Evolutionary conservation across 2,113 vertebrate genomes (phyloP), one percentile per base, ranked within the genome.

Genomic region (Sclerurus mexicanus): DNA sequence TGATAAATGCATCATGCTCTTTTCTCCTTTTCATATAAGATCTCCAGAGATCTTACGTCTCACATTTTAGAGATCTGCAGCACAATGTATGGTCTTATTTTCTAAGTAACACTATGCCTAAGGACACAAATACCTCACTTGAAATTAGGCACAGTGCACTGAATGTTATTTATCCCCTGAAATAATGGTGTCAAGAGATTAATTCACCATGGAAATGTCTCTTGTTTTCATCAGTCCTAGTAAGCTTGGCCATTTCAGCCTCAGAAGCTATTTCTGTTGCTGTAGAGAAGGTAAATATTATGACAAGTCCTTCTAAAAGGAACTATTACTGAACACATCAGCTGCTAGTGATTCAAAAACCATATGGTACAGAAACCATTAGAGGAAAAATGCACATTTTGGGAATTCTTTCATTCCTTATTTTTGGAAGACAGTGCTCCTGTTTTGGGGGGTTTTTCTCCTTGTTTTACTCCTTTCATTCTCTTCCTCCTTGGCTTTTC

Each of bases 251-350:
- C 66, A 85, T 92, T 95, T 84, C 44, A 93, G 89, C 18, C 67
- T 82, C 76, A 59, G 78, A 96, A 96, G 75, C 59, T 89, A 96
- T 69, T 94, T 89, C 85, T 89, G 81, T 95, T 95, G 74, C 66
- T 93, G 71, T 64, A 69, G 75, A 96, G 56, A 91, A 96, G 44
- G 69, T 90, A 96, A 91, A 96, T 89, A 88, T 92, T 97, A 92
- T 95, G 90, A 89, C 67, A 95, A 85, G 28, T 73, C 63, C 52
- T n/a, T 87, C 87, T 91, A 96, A 94, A 95, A 95, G 44, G 89
- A 96, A 49, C 33, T 89, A 87, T 62, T 72, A 73, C 39, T 90
- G 68, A 94, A 92, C 40, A 62, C 28, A 86, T 96, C 87, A 94
- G 58, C 72, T 95, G 87, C 67, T 83, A 95, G 49, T 42, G 55